These are phyloP conservation scores for Myotis findleyi DNA, from an alignment of 2,797 vertebrate genomes.

Conservation along the genomic window DNA sequence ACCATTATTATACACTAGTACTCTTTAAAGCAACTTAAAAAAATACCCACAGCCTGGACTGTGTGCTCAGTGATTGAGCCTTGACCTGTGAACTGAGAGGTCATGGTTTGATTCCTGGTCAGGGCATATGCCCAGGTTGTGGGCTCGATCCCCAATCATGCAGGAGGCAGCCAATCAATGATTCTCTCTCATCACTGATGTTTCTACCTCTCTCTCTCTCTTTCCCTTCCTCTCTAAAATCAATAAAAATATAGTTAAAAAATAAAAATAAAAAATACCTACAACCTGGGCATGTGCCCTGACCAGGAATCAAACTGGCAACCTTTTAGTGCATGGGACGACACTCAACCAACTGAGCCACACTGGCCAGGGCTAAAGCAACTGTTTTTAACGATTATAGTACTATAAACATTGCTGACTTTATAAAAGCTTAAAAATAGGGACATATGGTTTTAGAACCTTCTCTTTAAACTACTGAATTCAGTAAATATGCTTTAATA, in stretches of 20 bases:
- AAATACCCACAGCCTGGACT: no score
- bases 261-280: no score
- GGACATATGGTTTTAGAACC: background rate
- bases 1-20: background rate
- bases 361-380: background rate
- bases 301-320: background rate
- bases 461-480: background rate
- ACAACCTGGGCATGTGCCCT: background rate
- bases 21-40: background rate
- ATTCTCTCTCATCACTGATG: no score
- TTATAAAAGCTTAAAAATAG: constrained; percentile 23
- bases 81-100: no score
- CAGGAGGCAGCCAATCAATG: no score
- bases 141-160: no score
- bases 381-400: background rate
- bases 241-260: no score
- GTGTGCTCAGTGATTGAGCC: no score
- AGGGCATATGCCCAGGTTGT: no score
- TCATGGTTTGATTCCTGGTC: no score
- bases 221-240: no score
- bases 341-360: background rate
- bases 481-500: background rate
- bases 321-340: background rate
- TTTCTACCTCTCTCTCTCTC: no score
- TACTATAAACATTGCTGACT: background rate